Evolutionary conservation across 2,113 vertebrate genomes (phyloP).

Genomic region (Xenopus borealis): DNA sequence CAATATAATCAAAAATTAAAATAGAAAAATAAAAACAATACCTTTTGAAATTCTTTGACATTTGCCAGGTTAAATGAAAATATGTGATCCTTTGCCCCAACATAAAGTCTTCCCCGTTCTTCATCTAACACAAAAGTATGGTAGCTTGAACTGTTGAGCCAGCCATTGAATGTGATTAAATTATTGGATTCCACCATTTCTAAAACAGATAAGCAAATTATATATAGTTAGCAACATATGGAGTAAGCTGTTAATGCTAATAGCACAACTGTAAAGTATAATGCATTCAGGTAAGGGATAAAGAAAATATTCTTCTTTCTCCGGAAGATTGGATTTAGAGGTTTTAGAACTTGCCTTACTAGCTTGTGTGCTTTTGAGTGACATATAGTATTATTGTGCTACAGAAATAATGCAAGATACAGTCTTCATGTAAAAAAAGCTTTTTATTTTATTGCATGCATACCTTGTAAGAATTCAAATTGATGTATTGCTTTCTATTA

Average conservation of each 20-base stretch:
- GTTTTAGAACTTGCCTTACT: no score
- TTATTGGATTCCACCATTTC: constrained; percentile 96
- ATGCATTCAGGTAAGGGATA: no score
- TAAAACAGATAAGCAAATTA: constrained; percentile 62
- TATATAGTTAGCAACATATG: constrained; percentile 31
- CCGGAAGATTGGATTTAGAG: no score
- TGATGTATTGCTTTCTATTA: no score
- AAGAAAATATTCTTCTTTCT: no score
- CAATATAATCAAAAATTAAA: constrained; percentile 27
- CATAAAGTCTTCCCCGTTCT: constrained; percentile 86
- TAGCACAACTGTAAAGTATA: no score
- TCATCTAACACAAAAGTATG: constrained; percentile 96
- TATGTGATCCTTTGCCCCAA: constrained; percentile 96
- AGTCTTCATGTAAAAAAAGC: no score
- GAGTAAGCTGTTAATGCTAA: neutral
- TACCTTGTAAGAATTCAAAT: no score
- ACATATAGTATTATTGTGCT: no score
- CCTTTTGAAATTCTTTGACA: constrained; percentile 91
- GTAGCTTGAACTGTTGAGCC: constrained; percentile 90
- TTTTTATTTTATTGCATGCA: no score
- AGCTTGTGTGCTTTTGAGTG: no score
- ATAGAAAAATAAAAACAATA: constrained; percentile 51
- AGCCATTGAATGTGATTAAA: constrained; percentile 84
- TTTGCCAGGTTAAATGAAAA: constrained; percentile 95
- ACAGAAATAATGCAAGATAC: no score